A percentile compares a stretch with the other conserved stretches of the same genome.
Evolutionary conservation across 2,113 vertebrate species (phyloP).

Genomic region (Maylandia zebra): DNA sequence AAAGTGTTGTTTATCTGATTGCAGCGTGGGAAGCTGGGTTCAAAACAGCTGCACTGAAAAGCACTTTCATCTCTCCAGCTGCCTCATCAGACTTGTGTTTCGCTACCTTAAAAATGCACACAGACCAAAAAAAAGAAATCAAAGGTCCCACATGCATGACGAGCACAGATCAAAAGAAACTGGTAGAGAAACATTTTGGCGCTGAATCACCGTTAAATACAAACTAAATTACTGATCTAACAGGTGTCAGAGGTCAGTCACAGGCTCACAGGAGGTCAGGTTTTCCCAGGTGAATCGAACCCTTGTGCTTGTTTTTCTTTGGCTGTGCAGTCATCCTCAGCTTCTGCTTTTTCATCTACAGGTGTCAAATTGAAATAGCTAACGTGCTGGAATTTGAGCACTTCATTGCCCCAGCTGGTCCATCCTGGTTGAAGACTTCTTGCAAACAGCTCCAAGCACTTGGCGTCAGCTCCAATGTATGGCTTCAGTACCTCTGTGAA

Average conservation of each 20-base stretch:
- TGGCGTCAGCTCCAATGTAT: constrained; percentile 68
- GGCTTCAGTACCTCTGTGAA: constrained; percentile 80
- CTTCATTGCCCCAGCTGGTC: constrained; percentile 98
- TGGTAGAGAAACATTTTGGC: background rate
- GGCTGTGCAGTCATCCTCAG: background rate
- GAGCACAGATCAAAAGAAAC: constrained; percentile 34
- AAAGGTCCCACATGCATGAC: constrained; percentile 9
- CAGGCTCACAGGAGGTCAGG: background rate
- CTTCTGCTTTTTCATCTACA: background rate
- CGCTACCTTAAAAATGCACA: constrained; percentile 9
- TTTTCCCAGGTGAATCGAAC: background rate
- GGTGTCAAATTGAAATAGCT: constrained; percentile 73
- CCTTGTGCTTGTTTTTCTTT: background rate
- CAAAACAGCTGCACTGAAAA: constrained; percentile 30
- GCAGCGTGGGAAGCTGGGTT: background rate
- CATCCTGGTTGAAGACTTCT: constrained; percentile 89
- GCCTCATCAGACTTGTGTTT: constrained; percentile 13
- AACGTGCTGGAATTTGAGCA: constrained; percentile 88
- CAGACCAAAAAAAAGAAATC: constrained; percentile 13
- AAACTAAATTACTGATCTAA: background rate
- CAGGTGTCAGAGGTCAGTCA: background rate
- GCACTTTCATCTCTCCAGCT: constrained; percentile 54
- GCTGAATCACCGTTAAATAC: constrained; percentile 24
- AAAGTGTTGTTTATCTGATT: constrained; percentile 24
- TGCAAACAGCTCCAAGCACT: constrained; percentile 90